phyloP scores from a whole-genome alignment of 1,140 invertebrate species.

The Onthophagus taurus region DNA sequence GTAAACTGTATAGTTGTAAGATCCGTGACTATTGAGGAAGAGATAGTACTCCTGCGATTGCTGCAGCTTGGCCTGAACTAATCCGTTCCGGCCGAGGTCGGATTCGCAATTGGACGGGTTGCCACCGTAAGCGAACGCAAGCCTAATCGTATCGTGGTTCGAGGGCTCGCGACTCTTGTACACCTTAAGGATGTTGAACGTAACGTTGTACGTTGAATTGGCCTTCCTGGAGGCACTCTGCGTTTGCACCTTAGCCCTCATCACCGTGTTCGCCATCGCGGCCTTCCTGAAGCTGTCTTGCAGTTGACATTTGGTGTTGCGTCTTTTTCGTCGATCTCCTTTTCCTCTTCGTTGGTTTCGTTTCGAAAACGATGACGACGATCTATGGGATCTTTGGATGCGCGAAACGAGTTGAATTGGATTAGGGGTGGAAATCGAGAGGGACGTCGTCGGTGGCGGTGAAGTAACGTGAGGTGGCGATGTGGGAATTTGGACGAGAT shows the following conservation, averaged over 20 bases:
- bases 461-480: no score
- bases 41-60: slow-evolving; percentile 30
- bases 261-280: slow-evolving; percentile 27
- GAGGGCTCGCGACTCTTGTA: slow-evolving; percentile 20
- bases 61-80: slow-evolving; percentile 30
- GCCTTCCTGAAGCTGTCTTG: slow-evolving; percentile 30
- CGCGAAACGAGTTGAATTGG: background rate
- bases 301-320: slow-evolving; percentile 18
- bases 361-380: slow-evolving; percentile 17
- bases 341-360: slow-evolving; percentile 8
- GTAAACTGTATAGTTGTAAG: slow-evolving; percentile 25
- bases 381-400: slow-evolving; percentile 21
- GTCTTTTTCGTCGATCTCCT: slow-evolving; percentile 9
- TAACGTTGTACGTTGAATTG: slow-evolving; percentile 20
- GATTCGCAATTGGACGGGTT: slow-evolving; percentile 21
- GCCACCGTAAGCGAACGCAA: slow-evolving; percentile 20
- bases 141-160: slow-evolving; percentile 19
- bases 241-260: slow-evolving; percentile 27
- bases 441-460: no score
- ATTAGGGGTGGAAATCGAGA: background rate
- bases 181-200: slow-evolving; percentile 24
- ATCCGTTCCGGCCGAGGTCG: slow-evolving; percentile 15
- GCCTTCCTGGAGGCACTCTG: slow-evolving; percentile 21
- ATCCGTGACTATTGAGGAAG: slow-evolving; percentile 28
- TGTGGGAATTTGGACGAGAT: no score